Base-by-base conservation (phyloP, 2,797 vertebrate species). In the Chaunax sp. region DNA sequence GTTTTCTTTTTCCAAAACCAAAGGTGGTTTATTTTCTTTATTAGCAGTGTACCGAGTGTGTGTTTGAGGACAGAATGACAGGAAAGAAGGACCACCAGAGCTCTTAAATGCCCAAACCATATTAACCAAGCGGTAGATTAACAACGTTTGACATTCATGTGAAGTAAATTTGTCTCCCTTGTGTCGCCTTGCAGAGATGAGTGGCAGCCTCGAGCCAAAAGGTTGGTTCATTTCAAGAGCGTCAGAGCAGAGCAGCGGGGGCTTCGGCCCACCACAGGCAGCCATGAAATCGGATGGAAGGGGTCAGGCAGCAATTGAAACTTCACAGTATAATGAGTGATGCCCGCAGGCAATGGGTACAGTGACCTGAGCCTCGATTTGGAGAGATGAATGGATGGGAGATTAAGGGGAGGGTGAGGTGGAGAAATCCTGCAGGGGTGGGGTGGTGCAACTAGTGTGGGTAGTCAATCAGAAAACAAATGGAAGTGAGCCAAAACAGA, bases 271-370 rank as follows among this genome's bases (percentile, higher is more conserved):
- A 47, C 79, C 69, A 67, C 6, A 16, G 67, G 59, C 69, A 65
- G 76, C 72, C 75, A 77, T 74, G 78, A 81, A 85, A 87, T 85
- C 80, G 77, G 69, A 84, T 82, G 70, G 65, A 85, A 71, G 71
- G 65, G 82, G 82, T 79, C 76, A 72, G 64, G 65, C 68, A 33
- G 73, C 78, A 44, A 85, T 81, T 69, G 84, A 86, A 84, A 92
- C 90, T 88, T 90, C 85, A 87, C 77, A 58, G 81, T 70, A 64
- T 92, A 93, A 93, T 89, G 86, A 92, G 89, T 78, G 83, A 90
- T 81, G 84, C 82, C 89, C 38, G 55, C 60, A 38, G 85, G 78
- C 76, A 58, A 69, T 14, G 49, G 72, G 77, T 60, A 80, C 63
- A 20, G 52, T 6, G 57, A 85, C 78, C 75, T 47, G 47, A 54